Evolutionary conservation across 2,888 invertebrate genomes (phyloP), one percentile per base, ranked within the genome.

Genomic region (Andrena dorsata): DNA sequence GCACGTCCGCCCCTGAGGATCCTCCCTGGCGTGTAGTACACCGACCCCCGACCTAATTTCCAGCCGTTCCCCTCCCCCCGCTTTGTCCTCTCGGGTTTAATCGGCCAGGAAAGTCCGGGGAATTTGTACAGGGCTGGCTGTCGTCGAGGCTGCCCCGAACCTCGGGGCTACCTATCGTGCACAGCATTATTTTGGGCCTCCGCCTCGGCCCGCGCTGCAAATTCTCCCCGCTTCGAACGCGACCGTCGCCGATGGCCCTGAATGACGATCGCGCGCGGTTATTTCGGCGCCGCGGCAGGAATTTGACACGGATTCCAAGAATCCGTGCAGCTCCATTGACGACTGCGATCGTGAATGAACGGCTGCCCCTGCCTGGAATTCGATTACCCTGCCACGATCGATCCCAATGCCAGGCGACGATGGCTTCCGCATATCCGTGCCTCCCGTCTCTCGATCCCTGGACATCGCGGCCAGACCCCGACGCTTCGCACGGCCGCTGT

Each of bases 1-100:
- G 28, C 63, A 41, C 75, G 69, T 28, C 51, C 66, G 60, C 60
- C 80, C 71, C 83, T 32, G 73, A 69, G 76, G 70, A 85, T 79
- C 78, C 79, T 68, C 73, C 58, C 72, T 58, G 41, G 47, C 65
- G 72, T 79, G 80, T 84, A 83, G 87, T 87, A 74, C 87, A 87
- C 71, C 83, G 87, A 87, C 87, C 87, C 83, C 79, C 86, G 88
- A 89, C 88, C 89, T 80, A 89, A 89, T 89, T 89, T 78, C 85
- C 58, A 82, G 73, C 76, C 78, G 77, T 71, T 71, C 82, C 85
- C 65, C 66, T 75, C 41, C 77, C 79, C 63, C 64, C 20, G 16
- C 53, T 35, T n/a, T 13, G 10, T 16, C 8, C 68, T 58, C 49
- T 23, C 10, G 13, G 77, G 71, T 60, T 80, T 72, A 80, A 72